Evolutionary conservation across 2,888 invertebrate genomes (phyloP), one percentile per base, ranked within the genome.

Genomic region (Chydorus sphaericus): DNA sequence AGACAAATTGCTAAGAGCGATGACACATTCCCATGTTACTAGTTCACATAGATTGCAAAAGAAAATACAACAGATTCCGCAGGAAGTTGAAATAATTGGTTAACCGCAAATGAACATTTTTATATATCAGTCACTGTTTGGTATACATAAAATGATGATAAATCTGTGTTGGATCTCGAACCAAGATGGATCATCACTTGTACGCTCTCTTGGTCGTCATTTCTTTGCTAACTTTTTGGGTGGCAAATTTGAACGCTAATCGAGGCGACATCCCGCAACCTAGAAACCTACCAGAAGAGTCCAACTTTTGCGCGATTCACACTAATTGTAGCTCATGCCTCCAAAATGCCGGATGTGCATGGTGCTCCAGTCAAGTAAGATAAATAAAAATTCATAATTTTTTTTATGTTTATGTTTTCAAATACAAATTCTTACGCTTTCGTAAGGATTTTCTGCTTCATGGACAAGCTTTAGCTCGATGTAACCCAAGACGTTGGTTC

Each of bases 261-360:
- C 20, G 44, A 44, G 23, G 26, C 23, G 44, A 44, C 23, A 44
- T 44, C 26, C 8, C 33, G 8, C 23, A 14, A 16, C 44, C 44
- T 2, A 23, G 44, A 44, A 44, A n/a, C n/a, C 11, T 37, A 8
- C 28, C 26, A 26, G 20, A n/a, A 8, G 38, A 53, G 18, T 49
- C 33, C n/a, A 49, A 48, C 18, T 16, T 11, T n/a, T 55, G 55
- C 49, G n/a, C 6, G 4, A 33, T n/a, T 16, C 30, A 26, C 18
- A 33, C 23, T 61, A 85, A 82, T 1, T 94, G 94, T 71, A 85
- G 85, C 62, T 87, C 87, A 64, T 94, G 94, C 70, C 85, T 93
- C 62, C 79, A 86, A 68, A 82, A 89, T 59, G 79, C 85, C 62
- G 78, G 83, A 60, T 94, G 94, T 69, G 87, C 87, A 8, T 94